Conservation (phyloP, 1,140 invertebrate species). For the Macrotrachela quadricornifera region DNA sequence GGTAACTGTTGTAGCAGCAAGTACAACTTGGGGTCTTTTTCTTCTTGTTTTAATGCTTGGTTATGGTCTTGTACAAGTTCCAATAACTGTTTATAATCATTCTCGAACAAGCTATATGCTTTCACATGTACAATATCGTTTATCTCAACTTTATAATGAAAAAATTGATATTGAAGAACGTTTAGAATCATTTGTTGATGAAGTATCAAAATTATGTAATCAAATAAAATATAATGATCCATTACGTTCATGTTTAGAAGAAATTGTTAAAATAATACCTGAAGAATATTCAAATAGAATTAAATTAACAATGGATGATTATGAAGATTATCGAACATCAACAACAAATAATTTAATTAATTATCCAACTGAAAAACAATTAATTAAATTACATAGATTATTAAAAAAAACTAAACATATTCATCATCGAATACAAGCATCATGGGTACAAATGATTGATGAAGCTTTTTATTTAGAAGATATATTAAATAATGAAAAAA, state of each 20-base stretch:
- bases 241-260: slow-evolving; percentile 41
- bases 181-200: slow-evolving; percentile 56
- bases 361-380: slow-evolving; percentile 28
- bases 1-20: slow-evolving; percentile 88
- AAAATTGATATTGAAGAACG: slow-evolving; percentile 62
- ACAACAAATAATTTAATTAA: slow-evolving; percentile 46
- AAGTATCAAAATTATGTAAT: slow-evolving; percentile 23
- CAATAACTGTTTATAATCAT: slow-evolving; percentile 63
- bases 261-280: slow-evolving; percentile 61
- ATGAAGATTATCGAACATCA: slow-evolving; percentile 17
- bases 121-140: slow-evolving; percentile 75
- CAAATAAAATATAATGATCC: slow-evolving; percentile 29
- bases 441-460: slow-evolving; percentile 66
- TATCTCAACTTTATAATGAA: slow-evolving; percentile 85
- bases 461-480: slow-evolving; percentile 56
- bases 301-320: slow-evolving; percentile 20
- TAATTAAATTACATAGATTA: slow-evolving; percentile 48
- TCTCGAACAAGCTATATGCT: slow-evolving; percentile 41
- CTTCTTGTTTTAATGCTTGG: slow-evolving; percentile 76
- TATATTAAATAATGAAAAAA: slow-evolving; percentile 52
- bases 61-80: slow-evolving; percentile 86
- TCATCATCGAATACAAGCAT: slow-evolving; percentile 51
- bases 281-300: slow-evolving; percentile 18
- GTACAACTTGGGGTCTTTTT: slow-evolving; percentile 97
- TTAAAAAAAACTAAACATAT: slow-evolving; percentile 30